These are phyloP conservation scores for Acromyrmex heyeri DNA, from an alignment of 1,140 invertebrate species.

Conservation along the genomic window DNA sequence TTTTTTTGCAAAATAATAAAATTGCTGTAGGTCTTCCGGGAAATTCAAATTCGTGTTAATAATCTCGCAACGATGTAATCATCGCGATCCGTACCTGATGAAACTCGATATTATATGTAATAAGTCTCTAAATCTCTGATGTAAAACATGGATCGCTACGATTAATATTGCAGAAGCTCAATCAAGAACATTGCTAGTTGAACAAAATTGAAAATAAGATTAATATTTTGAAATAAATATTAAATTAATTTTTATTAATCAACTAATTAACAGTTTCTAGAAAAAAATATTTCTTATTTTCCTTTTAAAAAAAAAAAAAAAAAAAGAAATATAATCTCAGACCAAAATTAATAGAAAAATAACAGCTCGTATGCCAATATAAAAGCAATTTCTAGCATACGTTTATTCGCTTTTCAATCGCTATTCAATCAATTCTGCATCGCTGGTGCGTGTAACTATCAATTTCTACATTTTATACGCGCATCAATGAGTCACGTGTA, in stretches of 20 bases:
- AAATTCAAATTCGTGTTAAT: slow-evolving; percentile 10
- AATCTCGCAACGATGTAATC: background rate
- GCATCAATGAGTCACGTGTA: background rate
- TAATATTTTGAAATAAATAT: background rate
- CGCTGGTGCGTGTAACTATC: background rate
- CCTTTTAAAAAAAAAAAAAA: background rate
- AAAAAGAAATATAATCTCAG: slow-evolving; percentile 7
- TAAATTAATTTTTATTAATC: background rate
- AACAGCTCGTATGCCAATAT: background rate
- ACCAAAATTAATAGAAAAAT: slow-evolving; percentile 1
- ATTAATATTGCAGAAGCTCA: background rate
- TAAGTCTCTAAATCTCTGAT: background rate
- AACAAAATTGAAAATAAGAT: slow-evolving; percentile 8
- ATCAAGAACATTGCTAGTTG: background rate
- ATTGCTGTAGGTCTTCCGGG: background rate
- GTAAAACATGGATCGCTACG: background rate
- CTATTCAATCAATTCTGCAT: background rate
- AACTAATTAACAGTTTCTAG: background rate
- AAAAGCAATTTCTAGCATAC: background rate
- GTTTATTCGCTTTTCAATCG: background rate
- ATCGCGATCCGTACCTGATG: background rate
- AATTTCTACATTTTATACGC: slow-evolving; percentile 22
- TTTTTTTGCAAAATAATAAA: slow-evolving; percentile 13
- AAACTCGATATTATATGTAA: background rate
- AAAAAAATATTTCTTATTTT: background rate